These are phyloP conservation scores for Poeciliopsis retropinna DNA, from an alignment of 2,113 vertebrate genomes.

Conservation along the genomic window DNA sequence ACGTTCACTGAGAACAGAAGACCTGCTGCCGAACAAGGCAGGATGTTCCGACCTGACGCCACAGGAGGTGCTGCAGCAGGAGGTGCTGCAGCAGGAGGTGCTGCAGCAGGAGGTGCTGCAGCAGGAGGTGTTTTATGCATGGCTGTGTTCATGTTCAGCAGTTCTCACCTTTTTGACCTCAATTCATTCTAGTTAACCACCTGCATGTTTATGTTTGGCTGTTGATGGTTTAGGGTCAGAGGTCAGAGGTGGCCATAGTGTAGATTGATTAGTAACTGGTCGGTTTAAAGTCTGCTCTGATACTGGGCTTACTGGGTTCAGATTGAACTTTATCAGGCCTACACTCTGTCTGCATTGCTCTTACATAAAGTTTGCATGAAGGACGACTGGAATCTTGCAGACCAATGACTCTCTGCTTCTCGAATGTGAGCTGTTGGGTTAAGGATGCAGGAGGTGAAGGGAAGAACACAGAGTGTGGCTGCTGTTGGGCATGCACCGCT, in stretches of 20 bases:
- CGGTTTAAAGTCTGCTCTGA: slow-evolving; percentile 72
- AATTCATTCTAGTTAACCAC: neutral
- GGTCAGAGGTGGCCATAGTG: slow-evolving; percentile 1
- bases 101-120: too few species aligned
- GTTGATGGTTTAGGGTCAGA: slow-evolving; percentile 21
- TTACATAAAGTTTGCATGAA: slow-evolving; percentile 72
- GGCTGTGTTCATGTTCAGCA: too few species aligned
- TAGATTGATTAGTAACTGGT: slow-evolving; percentile 76
- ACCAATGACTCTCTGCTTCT: slow-evolving; percentile 63
- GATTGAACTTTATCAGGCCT: slow-evolving; percentile 66
- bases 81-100: too few species aligned
- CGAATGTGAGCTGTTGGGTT: slow-evolving; percentile 66
- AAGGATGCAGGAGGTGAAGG: slow-evolving; percentile 34
- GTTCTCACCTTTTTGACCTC: too few species aligned
- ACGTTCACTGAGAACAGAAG: too few species aligned
- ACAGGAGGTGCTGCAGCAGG: too few species aligned
- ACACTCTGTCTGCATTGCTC: slow-evolving; percentile 37
- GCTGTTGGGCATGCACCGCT: neutral
- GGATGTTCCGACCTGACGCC: too few species aligned
- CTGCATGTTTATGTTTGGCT: neutral
- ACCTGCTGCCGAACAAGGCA: too few species aligned
- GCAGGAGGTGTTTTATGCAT: too few species aligned
- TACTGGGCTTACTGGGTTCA: slow-evolving; percentile 66
- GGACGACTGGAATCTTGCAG: slow-evolving; percentile 41
- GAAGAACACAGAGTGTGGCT: slow-evolving; percentile 35